Percentiles rank a stretch among this genome's conserved stretches.
phyloP scores from a whole-genome alignment of 2,888 invertebrate genomes.

The Pollenia angustigena region DNA sequence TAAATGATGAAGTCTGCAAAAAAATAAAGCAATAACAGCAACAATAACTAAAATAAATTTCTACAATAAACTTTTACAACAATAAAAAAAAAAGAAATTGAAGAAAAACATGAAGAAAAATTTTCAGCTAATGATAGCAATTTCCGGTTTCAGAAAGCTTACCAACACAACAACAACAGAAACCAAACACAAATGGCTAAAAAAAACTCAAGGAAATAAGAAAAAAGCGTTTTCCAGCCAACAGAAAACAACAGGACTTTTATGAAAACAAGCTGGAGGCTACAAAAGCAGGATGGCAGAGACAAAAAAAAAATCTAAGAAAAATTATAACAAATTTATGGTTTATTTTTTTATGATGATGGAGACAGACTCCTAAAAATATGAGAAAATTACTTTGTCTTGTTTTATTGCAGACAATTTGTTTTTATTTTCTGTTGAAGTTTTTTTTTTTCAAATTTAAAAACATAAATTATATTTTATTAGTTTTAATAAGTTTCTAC shows the following conservation, averaged over 20 bases:
- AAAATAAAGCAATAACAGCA: conserved; percentile 46
- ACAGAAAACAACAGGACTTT: conserved; percentile 50
- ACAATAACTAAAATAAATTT: conserved; percentile 39
- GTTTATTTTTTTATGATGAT: conserved; percentile 32
- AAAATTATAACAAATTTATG: conserved; percentile 65
- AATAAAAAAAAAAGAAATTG: conserved; percentile 28
- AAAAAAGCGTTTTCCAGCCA: conserved; percentile 14
- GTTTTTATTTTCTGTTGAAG: not conserved
- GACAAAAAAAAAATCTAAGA: conserved; percentile 21
- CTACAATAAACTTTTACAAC: conserved; percentile 35
- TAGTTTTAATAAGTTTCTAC: conserved; percentile 45
- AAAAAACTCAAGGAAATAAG: not conserved
- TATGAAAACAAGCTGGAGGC: conserved; percentile 45
- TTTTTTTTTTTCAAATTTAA: conserved; percentile 1
- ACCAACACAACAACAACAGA: conserved; percentile 34
- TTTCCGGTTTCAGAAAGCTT: conserved; percentile 66
- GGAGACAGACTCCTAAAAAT: not conserved
- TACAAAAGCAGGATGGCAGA: conserved; percentile 39
- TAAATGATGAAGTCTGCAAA: conserved; percentile 63
- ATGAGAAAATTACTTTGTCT: conserved; percentile 30
- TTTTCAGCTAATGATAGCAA: conserved; percentile 70
- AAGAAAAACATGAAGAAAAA: conserved; percentile 43
- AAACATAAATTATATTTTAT: conserved; percentile 61
- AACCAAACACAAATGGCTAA: conserved; percentile 18
- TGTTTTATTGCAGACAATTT: conserved; percentile 54